These are phyloP conservation scores for Drosophila arizonae DNA, from an alignment of 1,140 invertebrate genomes.

Conservation along the genomic window DNA sequence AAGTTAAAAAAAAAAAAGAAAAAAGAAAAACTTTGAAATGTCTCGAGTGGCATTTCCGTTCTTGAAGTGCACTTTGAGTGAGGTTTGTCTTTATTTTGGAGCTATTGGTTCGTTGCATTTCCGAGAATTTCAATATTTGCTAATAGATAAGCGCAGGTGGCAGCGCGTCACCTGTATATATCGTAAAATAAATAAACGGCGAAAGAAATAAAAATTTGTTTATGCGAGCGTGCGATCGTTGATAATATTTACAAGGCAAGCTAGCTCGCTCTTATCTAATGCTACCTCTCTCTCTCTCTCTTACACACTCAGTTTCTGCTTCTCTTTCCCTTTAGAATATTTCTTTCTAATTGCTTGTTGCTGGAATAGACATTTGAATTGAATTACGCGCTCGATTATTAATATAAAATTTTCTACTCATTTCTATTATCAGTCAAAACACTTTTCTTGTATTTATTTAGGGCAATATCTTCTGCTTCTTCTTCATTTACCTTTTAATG, in stretches of 20 bases:
- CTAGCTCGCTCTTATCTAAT: background rate
- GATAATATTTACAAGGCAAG: constrained; percentile 37
- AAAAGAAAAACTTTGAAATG: background rate
- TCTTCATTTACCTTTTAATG: constrained; percentile 34
- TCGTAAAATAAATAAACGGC: constrained; percentile 41
- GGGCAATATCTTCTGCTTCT: constrained; percentile 19
- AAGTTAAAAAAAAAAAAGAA: background rate
- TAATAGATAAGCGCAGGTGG: constrained; percentile 45
- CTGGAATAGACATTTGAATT: constrained; percentile 49
- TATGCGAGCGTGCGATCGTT: constrained; percentile 31
- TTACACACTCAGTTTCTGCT: background rate
- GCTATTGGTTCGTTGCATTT: constrained; percentile 33
- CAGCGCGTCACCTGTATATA: constrained; percentile 36
- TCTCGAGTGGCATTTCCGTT: constrained; percentile 35
- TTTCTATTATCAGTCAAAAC: constrained; percentile 21
- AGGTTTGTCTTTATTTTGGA: background rate
- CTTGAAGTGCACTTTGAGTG: constrained; percentile 28
- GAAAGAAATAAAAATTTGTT: constrained; percentile 57
- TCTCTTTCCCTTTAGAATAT: background rate
- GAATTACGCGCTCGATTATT: constrained; percentile 57
- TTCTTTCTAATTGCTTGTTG: constrained; percentile 56
- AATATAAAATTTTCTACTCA: constrained; percentile 17
- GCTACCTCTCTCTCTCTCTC: background rate
- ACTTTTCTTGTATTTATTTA: constrained; percentile 52
- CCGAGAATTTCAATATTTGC: constrained; percentile 58